phyloP scores from a whole-genome alignment of 2,888 invertebrate genomes.

The Drosophila setosimentum region DNA sequence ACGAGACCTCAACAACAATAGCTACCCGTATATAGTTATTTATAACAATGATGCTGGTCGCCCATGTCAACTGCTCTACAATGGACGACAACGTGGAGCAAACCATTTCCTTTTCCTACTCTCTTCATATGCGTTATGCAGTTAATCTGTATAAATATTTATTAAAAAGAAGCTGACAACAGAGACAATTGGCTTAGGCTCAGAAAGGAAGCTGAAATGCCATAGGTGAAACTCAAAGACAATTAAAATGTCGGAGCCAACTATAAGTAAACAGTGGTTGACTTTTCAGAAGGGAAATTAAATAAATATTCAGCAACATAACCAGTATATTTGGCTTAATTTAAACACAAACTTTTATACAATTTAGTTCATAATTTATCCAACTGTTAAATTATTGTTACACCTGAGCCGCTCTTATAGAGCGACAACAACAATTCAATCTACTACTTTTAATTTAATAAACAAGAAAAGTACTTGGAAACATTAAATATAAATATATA shows the following conservation, averaged over 20 bases:
- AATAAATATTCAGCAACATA: background rate
- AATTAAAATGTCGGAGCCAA: background rate
- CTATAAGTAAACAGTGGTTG: background rate
- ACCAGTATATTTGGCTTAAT: background rate
- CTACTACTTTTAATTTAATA: no score
- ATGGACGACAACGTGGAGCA: slow-evolving; percentile 31
- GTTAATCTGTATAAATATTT: slow-evolving; percentile 57
- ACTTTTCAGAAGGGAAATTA: background rate
- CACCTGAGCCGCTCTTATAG: background rate
- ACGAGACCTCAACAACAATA: slow-evolving; percentile 34
- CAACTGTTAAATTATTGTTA: background rate
- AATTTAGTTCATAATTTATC: background rate
- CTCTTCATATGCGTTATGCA: slow-evolving; percentile 3
- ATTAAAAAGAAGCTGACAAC: slow-evolving; percentile 35
- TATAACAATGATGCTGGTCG: slow-evolving; percentile 57
- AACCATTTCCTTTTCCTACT: slow-evolving; percentile 28
- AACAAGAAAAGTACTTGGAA: background rate
- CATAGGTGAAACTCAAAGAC: slow-evolving; percentile 5
- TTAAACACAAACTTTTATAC: background rate
- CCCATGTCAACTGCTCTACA: slow-evolving; percentile 60
- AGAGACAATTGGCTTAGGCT: slow-evolving; percentile 7
- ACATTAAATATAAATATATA: background rate
- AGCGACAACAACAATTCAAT: no score
- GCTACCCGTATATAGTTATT: slow-evolving; percentile 43
- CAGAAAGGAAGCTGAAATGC: background rate